These are phyloP conservation scores for Stenoptilia bipunctidactyla DNA, from an alignment of 2,888 invertebrate species.

Conservation along the genomic window DNA sequence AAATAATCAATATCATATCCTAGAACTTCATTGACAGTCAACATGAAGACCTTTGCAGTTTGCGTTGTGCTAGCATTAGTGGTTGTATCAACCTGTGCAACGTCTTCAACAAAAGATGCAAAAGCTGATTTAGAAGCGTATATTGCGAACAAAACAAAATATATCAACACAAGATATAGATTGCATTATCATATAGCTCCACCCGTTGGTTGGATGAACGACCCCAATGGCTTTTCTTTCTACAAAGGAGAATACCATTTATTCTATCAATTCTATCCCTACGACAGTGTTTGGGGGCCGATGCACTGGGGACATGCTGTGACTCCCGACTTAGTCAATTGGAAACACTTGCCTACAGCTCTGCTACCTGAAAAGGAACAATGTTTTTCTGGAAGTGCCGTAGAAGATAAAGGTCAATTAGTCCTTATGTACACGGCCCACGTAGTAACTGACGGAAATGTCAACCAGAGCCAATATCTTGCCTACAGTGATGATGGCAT, in stretches of 20 bases:
- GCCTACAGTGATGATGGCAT: constrained; percentile 51
- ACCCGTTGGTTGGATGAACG: constrained; percentile 70
- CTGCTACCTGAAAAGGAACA: constrained; percentile 50
- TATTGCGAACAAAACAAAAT: constrained; percentile 33
- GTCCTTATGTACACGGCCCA: constrained; percentile 53
- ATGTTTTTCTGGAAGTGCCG: constrained; percentile 62
- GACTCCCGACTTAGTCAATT: constrained; percentile 57
- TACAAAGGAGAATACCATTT: constrained; percentile 63
- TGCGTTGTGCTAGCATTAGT: no score
- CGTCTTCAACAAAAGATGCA: no score
- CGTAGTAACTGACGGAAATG: constrained; percentile 31
- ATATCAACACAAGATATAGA: constrained; percentile 44
- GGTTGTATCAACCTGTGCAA: no score
- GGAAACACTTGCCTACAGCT: constrained; percentile 60
- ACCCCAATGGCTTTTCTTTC: constrained; percentile 68
- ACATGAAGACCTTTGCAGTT: no score
- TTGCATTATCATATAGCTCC: constrained; percentile 47
- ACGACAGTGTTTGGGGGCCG: constrained; percentile 50
- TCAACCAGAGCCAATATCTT: constrained; percentile 46
- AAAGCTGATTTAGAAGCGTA: constrained; percentile 32
- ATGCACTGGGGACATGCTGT: constrained; percentile 70
- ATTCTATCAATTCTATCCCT: constrained; percentile 67
- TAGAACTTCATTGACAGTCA: no score
- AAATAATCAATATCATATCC: no score
- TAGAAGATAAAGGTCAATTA: constrained; percentile 39